These are phyloP conservation scores for Lutjanus erythropterus DNA, from an alignment of 2,113 vertebrate species.

Conservation along the genomic window DNA sequence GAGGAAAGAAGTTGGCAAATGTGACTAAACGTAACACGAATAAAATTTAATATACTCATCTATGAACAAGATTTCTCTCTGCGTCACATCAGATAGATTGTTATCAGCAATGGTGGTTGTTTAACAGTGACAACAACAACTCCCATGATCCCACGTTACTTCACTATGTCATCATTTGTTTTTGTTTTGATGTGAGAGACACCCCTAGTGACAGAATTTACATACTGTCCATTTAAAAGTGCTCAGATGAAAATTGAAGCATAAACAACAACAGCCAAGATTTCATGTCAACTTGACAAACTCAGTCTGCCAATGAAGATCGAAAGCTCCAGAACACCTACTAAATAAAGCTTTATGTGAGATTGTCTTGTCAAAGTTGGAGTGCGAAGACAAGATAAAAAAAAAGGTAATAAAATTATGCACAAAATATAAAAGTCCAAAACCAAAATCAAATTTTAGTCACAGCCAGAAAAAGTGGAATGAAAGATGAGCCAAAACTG, in stretches of 20 bases:
- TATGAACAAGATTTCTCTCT: no score
- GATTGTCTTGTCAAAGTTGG: background rate
- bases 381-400: background rate
- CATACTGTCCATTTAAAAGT: no score
- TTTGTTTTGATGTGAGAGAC: no score
- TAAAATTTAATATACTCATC: no score
- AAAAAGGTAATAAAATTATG: background rate
- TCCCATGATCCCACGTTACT: no score
- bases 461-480: background rate
- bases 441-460: slow-evolving; percentile 7
- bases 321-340: background rate
- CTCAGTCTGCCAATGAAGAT: background rate
- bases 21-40: no score
- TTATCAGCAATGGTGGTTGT: no score
- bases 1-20: no score
- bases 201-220: no score
- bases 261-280: background rate
- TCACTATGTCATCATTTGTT: no score
- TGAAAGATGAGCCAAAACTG: background rate
- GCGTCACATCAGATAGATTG: no score
- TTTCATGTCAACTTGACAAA: background rate
- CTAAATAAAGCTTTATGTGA: background rate
- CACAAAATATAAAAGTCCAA: background rate
- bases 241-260: background rate
- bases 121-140: no score